Conservation (phyloP, 2,113 vertebrate genomes). For the Callospermophilus lateralis region DNA sequence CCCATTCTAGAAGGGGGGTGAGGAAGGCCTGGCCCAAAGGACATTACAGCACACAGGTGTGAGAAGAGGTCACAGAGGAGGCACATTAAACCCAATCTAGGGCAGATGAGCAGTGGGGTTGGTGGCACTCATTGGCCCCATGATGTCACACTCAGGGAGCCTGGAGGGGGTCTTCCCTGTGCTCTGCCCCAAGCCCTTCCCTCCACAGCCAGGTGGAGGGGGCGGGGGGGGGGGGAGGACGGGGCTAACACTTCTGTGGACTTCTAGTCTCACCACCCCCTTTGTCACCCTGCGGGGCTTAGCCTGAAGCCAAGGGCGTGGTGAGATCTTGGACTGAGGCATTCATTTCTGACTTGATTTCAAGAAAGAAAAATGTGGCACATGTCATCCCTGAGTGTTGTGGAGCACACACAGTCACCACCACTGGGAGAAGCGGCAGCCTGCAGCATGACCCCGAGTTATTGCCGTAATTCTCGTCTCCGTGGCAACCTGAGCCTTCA, state of each 20-base stretch:
- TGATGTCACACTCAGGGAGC: neutral
- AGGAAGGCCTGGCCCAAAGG: neutral
- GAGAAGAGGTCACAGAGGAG: neutral
- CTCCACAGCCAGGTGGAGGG: neutral
- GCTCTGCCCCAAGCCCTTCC: neutral
- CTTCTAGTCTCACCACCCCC: neutral
- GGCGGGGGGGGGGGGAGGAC: neutral
- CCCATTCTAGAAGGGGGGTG: neutral
- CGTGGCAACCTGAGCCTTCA: conserved; percentile 34
- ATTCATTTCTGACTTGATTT: conserved; percentile 21
- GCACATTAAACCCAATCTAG: neutral
- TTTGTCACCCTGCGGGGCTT: fast-evolving
- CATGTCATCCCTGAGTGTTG: neutral
- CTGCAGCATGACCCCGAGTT: neutral
- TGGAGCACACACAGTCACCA: neutral
- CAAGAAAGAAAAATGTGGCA: neutral
- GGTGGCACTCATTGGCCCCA: neutral
- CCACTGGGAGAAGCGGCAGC: neutral
- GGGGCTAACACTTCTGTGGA: neutral
- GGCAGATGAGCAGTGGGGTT: neutral
- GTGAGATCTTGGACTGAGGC: neutral
- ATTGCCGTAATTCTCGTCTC: conserved; percentile 53
- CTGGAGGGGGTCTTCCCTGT: neutral
- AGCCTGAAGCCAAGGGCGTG: neutral
- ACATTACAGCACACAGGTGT: fast-evolving